Base-by-base conservation (phyloP, 2,888 invertebrate genomes). In the Sturmia bella region DNA sequence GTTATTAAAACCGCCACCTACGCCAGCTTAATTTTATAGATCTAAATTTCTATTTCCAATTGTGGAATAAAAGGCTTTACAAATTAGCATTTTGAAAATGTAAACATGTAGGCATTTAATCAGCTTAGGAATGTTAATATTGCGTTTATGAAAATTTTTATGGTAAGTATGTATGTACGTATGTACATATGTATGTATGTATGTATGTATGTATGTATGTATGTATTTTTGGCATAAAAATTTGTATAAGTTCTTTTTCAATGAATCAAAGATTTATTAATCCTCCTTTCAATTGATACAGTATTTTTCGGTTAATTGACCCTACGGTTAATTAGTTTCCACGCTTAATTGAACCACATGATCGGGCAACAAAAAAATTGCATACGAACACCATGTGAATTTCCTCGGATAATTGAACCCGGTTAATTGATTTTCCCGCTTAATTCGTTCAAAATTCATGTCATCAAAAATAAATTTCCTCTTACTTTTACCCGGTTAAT, bases 51-150 rank as follows among this genome's bases (percentile, higher is more conserved):
- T 68, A 61, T 54, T 45, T 39, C 39, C 43, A 63, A 48, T 69
- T 54, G 63, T 39, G 59, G 32, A 75, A 59, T 39, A 27, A 24
- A 56, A 45, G n/a, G n/a, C n/a, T n/a, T n/a, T n/a, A 19, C 17
- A 43, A 27, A n/a, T 19, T 24, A 27, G 24, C 17, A 17, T 12
- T 39, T 69, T 61, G 59, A 54, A 39, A 61, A 76, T 59, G n/a
- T n/a, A n/a, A n/a, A n/a, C n/a, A n/a, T n/a, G n/a, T n/a, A n/a
- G n/a, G n/a, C n/a, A 54, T 27, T 70, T 77, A 64, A 64, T 63
- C 56, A 56, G 70, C 63, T 77, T 70, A 63, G 21, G 45, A 32
- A 63, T 41, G 43, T 74, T 41, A 79, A 45, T 54, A 61, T 32
- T 59, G 45, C 32, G 54, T 48, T 68, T 54, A 68, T 39, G 15